Conservation (phyloP, 2,113 vertebrate species). For the Corythornis vintsioides region DNA sequence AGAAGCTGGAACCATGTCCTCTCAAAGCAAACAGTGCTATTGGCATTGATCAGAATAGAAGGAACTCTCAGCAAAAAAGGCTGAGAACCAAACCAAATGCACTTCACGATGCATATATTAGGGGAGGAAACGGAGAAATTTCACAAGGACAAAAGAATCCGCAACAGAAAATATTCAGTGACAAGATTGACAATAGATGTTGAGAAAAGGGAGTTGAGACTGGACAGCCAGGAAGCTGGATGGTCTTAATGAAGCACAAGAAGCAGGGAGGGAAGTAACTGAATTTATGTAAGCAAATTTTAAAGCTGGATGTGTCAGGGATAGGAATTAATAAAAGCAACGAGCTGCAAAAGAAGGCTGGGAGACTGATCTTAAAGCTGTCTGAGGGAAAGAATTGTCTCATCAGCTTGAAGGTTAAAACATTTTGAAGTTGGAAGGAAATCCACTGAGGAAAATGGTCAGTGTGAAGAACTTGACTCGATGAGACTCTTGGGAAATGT, state of each 20-base stretch:
- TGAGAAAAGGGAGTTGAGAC: neutral
- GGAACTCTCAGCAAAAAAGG: neutral
- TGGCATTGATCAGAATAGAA: neutral
- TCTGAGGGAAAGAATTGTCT: neutral
- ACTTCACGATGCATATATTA: neutral
- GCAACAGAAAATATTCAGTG: neutral
- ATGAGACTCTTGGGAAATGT: constrained; percentile 1
- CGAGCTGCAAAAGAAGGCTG: neutral
- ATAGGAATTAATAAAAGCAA: neutral
- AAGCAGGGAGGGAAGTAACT: neutral
- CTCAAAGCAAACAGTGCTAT: neutral
- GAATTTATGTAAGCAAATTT: neutral
- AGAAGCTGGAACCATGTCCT: neutral
- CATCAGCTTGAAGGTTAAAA: neutral
- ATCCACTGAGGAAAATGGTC: constrained; percentile 13
- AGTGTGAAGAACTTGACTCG: neutral
- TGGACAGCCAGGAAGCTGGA: neutral
- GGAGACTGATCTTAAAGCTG: neutral
- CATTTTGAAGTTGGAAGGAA: neutral
- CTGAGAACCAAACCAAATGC: neutral
- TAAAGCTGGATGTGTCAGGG: neutral
- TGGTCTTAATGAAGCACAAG: neutral
- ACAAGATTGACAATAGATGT: neutral
- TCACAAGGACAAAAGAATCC: neutral
- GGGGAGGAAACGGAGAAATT: neutral